Evolutionary conservation across 1,140 invertebrate species (phyloP), one percentile per base, ranked within the genome.

Genomic region (Anoplophora glabripennis): DNA sequence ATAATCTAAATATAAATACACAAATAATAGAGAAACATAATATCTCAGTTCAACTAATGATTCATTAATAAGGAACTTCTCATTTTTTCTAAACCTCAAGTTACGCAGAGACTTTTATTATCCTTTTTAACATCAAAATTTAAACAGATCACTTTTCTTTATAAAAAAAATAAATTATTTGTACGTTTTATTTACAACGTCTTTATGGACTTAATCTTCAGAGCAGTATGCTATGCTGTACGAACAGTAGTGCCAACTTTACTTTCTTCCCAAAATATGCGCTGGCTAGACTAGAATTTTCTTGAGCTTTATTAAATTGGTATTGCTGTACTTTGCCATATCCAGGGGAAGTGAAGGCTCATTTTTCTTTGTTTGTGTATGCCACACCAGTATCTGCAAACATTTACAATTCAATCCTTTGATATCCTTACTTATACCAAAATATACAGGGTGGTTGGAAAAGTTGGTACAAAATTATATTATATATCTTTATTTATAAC

Each of bases 341-440:
- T 87, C 81, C 11, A 87, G 64, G 18, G 79, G 68, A 52, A 76
- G 74, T 8, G 87, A 85, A 2, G 82, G 80, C 57, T 83, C 81
- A 72, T 87, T 89, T 69, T 88, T 89, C 69, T 90, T 90, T 9
- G 90, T 91, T 75, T 91, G 87, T 53, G 92, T 93, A 70, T 94
- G 91, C 92, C 92, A 94, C 9, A 92, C 91, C 53, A 90, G 79
- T 60, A 93, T 82, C 86, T 91, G 73, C 38, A 73, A 76, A 52
- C n/a, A 62, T 62, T 36, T 37, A 59, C 51, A 41, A 8, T n/a
- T n/a, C n/a, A n/a, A n/a, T n/a, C n/a, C n/a, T n/a, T n/a, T n/a
- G n/a, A n/a, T n/a, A n/a, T n/a, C n/a, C n/a, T n/a, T n/a, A n/a
- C n/a, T n/a, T n/a, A n/a, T n/a, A n/a, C n/a, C n/a, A n/a, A n/a